Evolutionary conservation across 2,888 invertebrate genomes (phyloP), one percentile per base, ranked within the genome.

Genomic region (Tanytarsus gracilentus): DNA sequence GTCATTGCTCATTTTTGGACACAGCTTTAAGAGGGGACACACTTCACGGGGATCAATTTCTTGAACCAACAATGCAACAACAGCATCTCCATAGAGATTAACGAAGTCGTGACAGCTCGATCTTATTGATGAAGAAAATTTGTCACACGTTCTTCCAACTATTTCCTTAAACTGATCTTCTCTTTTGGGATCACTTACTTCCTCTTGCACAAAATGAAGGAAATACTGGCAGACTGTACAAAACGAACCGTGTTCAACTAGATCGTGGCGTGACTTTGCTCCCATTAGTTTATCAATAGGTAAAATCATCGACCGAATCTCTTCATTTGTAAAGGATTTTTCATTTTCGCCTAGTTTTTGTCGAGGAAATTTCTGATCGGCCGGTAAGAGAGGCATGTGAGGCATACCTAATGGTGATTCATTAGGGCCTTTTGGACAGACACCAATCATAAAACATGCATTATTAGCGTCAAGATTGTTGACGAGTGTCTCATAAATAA

Each of bases 211-310:
- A 64, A 84, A 87, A 69, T 90, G 88, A 66, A 92, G 72, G 71
- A 88, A 77, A 72, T 88, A 89, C 73, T 91, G 84, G 69, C 93
- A 93, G 70, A 92, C 79, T 26, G 83, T 80, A 71, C 93, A 92
- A 1, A 76, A 70, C 64, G 71, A 65, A 9, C 72, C 82, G 69
- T 67, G 79, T 75, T 68, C 70, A 63, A 67, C 72, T 6, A 68
- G 21, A 7, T 50, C 16, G 62, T 51, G 25, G 1, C 7, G 9
- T 33, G 52, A 52, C 23, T 53, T 49, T 26, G 76, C 69, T 65
- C 74, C 69, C 75, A 73, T 69, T 65, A 73, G 61, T 52, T 66
- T 64, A 64, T 80, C 80, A 63, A 79, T 77, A 1, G 81, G 80
- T 18, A 61, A 40, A 21, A 36, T 18, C 51, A 61, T 52, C 11